Evolutionary conservation across 2,797 vertebrate species (phyloP).

Genomic region (Tadarida brasiliensis): DNA sequence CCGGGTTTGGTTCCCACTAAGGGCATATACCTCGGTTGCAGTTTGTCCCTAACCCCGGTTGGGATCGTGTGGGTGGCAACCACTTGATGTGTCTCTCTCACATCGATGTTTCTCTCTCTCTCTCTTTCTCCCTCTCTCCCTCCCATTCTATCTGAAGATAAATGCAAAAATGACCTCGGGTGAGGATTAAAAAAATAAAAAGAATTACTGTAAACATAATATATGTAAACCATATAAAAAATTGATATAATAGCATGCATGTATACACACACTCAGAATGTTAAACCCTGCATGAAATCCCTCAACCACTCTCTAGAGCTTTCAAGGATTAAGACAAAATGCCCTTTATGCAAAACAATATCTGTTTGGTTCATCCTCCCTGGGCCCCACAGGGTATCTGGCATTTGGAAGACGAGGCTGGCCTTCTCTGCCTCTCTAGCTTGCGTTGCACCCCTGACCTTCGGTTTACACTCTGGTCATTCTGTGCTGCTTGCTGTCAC

Average conservation of each 20-base stretch:
- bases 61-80: no score
- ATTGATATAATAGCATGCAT: neutral
- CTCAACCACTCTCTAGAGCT: neutral
- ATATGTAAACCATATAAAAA: neutral
- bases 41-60: no score
- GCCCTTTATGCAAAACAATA: neutral
- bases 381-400: fast-evolving
- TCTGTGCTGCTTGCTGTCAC: neutral
- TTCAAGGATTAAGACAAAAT: neutral
- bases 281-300: neutral
- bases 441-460: neutral
- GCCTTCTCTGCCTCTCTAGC: neutral
- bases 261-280: neutral
- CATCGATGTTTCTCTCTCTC: no score
- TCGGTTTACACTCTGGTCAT: fast-evolving
- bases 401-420: neutral
- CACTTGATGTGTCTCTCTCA: no score
- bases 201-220: neutral
- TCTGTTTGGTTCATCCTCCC: neutral
- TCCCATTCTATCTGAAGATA: no score
- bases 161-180: no score
- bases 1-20: no score
- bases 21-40: no score
- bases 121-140: no score
- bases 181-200: neutral